Percentiles rank a stretch among this genome's conserved stretches.
Conservation (phyloP, 2,113 vertebrate genomes). For the Etheostoma cragini region DNA sequence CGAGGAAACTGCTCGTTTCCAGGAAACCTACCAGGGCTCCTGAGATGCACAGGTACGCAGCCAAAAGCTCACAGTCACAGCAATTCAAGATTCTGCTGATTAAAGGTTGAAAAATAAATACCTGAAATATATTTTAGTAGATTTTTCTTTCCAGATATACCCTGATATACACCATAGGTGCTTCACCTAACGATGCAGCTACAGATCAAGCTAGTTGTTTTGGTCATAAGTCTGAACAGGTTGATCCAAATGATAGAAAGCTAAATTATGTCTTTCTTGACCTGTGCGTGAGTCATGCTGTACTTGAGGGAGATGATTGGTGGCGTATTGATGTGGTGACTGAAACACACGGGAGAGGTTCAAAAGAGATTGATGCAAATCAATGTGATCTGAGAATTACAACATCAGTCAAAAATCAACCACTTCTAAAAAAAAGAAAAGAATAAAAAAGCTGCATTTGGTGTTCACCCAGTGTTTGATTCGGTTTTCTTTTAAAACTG, state of each 20-base stretch:
- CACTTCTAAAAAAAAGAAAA: no score
- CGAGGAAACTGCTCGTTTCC: constrained; percentile 90
- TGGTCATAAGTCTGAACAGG: background rate
- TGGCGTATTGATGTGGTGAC: background rate
- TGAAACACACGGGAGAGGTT: background rate
- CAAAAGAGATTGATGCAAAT: background rate
- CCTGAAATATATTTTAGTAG: background rate
- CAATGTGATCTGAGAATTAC: background rate
- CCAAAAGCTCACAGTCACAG: background rate
- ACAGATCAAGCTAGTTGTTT: background rate
- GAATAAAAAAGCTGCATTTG: no score
- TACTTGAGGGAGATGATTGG: background rate
- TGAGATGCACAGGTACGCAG: constrained; percentile 75
- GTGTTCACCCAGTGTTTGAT: background rate
- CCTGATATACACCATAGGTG: background rate
- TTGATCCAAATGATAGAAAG: background rate
- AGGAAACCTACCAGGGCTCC: constrained; percentile 84
- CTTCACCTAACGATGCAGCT: background rate
- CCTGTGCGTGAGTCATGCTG: background rate
- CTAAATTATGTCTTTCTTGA: background rate
- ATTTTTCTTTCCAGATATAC: background rate
- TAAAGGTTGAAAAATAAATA: background rate
- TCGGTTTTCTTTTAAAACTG: background rate
- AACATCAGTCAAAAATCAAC: background rate
- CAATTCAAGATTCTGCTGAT: background rate